Percentiles rank a stretch among this genome's conserved stretches.
These are phyloP conservation scores for Pipistrellus pipistrellus DNA, from an alignment of 2,797 vertebrate species.

Conservation along the genomic window DNA sequence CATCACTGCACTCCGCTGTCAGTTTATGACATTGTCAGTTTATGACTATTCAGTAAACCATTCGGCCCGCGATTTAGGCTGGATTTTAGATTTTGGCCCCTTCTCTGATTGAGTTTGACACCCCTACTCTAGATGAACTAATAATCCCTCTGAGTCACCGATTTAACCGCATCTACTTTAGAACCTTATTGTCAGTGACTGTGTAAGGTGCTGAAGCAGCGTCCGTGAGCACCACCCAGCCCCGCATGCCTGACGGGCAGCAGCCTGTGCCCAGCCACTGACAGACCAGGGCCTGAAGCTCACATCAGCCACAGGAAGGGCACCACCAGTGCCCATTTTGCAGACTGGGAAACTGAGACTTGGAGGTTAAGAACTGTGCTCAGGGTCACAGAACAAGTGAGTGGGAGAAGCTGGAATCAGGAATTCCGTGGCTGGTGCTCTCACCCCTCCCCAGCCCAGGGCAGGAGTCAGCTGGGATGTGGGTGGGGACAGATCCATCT, in stretches of 20 bases:
- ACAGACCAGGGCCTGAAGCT: neutral
- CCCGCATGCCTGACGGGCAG: neutral
- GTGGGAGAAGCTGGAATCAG: neutral
- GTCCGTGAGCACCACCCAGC: neutral
- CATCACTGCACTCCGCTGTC: no score
- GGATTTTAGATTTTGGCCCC: no score
- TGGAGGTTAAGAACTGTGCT: neutral
- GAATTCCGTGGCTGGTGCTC: neutral
- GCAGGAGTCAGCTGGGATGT: neutral
- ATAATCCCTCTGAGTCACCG: neutral
- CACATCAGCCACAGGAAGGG: neutral
- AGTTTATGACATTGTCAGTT: no score
- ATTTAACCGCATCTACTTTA: neutral
- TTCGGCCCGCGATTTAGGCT: no score
- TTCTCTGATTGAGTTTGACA: no score
- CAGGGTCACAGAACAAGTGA: neutral
- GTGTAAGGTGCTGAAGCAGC: neutral
- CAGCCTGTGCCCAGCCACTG: neutral
- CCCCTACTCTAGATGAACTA: neutral
- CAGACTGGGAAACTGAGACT: neutral
- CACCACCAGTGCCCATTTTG: neutral
- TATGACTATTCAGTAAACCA: no score
- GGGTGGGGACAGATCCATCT: neutral
- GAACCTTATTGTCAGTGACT: neutral
- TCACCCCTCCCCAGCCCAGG: neutral